phyloP scores from a whole-genome alignment of 1,140 invertebrate genomes.

The Cyphomyrmex costatus region DNA sequence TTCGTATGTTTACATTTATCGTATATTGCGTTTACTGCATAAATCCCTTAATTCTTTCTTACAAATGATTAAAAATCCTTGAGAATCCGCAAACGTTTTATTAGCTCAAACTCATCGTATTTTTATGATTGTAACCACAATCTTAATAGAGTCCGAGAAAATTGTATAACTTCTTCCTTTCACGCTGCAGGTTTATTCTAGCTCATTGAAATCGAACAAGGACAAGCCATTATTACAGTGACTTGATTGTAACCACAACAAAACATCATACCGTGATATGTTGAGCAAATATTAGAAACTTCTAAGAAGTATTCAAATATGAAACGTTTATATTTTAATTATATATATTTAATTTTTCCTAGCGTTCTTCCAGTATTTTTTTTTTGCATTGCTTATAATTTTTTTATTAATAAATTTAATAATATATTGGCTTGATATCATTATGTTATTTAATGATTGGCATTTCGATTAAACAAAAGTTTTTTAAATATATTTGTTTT shows the following conservation, averaged over 20 bases:
- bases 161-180: slow-evolving; percentile 22
- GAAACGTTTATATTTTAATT: slow-evolving; percentile 9
- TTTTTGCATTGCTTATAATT: too few relatives aligned
- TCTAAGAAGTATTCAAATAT: slow-evolving; percentile 52
- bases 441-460: too few relatives aligned
- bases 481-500: too few relatives aligned
- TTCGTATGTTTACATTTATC: not conserved
- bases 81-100: slow-evolving; percentile 21
- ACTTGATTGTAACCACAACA: slow-evolving; percentile 65
- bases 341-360: not conserved
- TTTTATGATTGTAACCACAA: slow-evolving; percentile 27
- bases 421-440: too few relatives aligned
- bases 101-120: not conserved
- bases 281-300: slow-evolving; percentile 37
- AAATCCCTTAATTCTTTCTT: not conserved
- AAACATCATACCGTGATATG: slow-evolving; percentile 14
- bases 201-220: slow-evolving; percentile 64
- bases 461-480: too few relatives aligned
- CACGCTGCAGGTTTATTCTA: slow-evolving; percentile 32
- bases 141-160: slow-evolving; percentile 15
- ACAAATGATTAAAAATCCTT: not conserved
- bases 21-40: not conserved
- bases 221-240: slow-evolving; percentile 72
- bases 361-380: too few relatives aligned
- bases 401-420: too few relatives aligned